A percentile compares a stretch with the other conserved stretches of the same genome.
phyloP scores from a whole-genome alignment of 2,797 vertebrate genomes.

The Cichlasoma orientale region DNA sequence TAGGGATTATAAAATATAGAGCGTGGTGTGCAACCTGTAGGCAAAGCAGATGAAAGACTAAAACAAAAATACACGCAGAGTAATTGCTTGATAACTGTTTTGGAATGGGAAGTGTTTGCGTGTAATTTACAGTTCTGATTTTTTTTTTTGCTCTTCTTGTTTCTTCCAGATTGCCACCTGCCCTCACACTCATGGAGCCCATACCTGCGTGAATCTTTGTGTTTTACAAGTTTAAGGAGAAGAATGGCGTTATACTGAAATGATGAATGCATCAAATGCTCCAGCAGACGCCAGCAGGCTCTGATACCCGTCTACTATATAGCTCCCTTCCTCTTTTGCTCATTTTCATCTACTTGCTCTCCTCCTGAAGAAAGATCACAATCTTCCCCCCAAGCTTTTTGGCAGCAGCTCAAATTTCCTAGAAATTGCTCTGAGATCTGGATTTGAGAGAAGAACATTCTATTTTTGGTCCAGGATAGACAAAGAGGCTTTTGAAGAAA shows the following conservation, averaged over 20 bases:
- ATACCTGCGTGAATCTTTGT: slow-evolving; percentile 28
- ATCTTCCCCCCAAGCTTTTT: slow-evolving; percentile 41
- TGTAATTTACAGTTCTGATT: neutral
- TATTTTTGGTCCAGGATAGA: slow-evolving; percentile 58
- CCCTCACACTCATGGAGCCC: slow-evolving; percentile 40
- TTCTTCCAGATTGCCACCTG: slow-evolving; percentile 64
- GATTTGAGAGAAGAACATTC: slow-evolving; percentile 52
- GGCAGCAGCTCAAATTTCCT: slow-evolving; percentile 51
- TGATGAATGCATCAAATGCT: slow-evolving; percentile 59
- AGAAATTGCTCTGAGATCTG: slow-evolving; percentile 60
- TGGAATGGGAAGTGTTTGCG: neutral
- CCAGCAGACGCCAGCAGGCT: slow-evolving; percentile 46
- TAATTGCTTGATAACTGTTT: neutral
- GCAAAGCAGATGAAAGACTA: neutral
- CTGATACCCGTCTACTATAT: slow-evolving; percentile 29
- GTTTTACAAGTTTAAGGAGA: slow-evolving; percentile 22
- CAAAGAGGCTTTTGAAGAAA: slow-evolving; percentile 59
- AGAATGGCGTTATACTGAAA: slow-evolving; percentile 44
- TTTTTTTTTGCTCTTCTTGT: slow-evolving; percentile 34
- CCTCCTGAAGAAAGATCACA: slow-evolving; percentile 44
- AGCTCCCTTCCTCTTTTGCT: neutral
- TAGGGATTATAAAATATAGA: neutral
- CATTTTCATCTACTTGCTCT: slow-evolving; percentile 27
- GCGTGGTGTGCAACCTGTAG: neutral
- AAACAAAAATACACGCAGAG: neutral